Base-by-base conservation (phyloP, 2,797 vertebrate genomes). In the Typhlichthys eigenmanni region DNA sequence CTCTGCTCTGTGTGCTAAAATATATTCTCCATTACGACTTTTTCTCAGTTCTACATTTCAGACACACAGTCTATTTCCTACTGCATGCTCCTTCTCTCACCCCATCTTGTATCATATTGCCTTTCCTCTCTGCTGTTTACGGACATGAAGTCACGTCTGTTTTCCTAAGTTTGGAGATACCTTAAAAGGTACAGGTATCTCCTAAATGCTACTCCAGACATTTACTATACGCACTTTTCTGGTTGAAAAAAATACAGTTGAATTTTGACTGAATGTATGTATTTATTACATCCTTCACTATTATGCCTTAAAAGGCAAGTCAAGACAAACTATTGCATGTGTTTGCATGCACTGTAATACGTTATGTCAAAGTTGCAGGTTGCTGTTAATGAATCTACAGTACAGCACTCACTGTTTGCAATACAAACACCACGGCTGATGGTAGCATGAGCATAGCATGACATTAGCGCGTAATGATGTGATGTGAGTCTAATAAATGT, bases 101-200 rank as follows among this genome's bases (percentile, higher is more conserved):
- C 69, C 73, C 59, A 9, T 75, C 64, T 77, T 51, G 13, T 49
- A 68, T 74, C 64, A 69, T 76, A 68, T 74, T 51, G 47, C 52
- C 43, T 34, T 32, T 19, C 16, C 58, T 79, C 61, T 56, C 60
- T 54, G 66, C 68, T 69, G 60, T 79, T 76, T 63, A 64, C 80
- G 71, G 76, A 81, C 82, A 74, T 70, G 74, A 61, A 60, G 68
- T 78, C 78, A 79, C 68, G 56, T 71, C 72, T 47, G 78, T 75
- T 75, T 76, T 46, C 72, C 52, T 65, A 61, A 71, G 48, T 68
- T 66, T 75, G 55, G 55, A 65, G 56, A 61, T 49, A 46, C 38
- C 24, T 29, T 29, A 29, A 29, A 29, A 29, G 24, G 24, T 29
- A 29, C 24, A 29, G 24, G 24, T 29, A 29, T 29, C 24, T 29